Evolutionary conservation across 2,888 invertebrate genomes (phyloP), one percentile per base, ranked within the genome.

Genomic region (Dolichopus griseipennis): DNA sequence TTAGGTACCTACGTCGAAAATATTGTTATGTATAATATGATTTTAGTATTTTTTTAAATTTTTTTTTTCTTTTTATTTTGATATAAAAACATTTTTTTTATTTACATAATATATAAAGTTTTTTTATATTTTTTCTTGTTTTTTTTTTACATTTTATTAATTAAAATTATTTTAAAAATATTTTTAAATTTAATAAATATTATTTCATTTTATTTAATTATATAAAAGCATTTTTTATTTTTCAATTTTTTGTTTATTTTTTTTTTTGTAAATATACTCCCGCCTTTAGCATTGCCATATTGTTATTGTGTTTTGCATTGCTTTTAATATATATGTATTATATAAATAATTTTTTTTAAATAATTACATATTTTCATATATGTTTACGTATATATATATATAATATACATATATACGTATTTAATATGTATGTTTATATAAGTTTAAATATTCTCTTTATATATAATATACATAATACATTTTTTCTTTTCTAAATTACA

Each of bases 401-500:
- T 37, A 37, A 8, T 37, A 37, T 37, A 37, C 37, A 37, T 37
- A 37, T 41, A 9, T 41, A 41, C 41, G 9, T 41, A 41, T 12
- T 41, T 12, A 12, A 41, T 41, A 41, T 41, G 41, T 41, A 41
- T 41, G 41, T 41, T 6, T 41, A 41, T 41, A 41, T 52, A 15
- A 15, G n/a, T 52, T 9, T 37, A 10, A 37, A 37, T 37, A 37
- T 10, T 37, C 8, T 52, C 1, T 52, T 12, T 52, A 52, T 52
- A 52, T 18, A 18, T 52, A 52, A 18, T 27, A 27, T 27, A 27
- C 27, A 27, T 27, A 27, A 27, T 27, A 27, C 27, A 27, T 27
- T 27, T n/a, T n/a, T n/a, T 52, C 52, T 18, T 52, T 52, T 52
- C 52, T 52, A 52, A 52, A 52, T 52, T 52, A 52, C 52, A 52